Conservation (phyloP, 2,113 vertebrate species). For the Lethenteron reissneri region DNA sequence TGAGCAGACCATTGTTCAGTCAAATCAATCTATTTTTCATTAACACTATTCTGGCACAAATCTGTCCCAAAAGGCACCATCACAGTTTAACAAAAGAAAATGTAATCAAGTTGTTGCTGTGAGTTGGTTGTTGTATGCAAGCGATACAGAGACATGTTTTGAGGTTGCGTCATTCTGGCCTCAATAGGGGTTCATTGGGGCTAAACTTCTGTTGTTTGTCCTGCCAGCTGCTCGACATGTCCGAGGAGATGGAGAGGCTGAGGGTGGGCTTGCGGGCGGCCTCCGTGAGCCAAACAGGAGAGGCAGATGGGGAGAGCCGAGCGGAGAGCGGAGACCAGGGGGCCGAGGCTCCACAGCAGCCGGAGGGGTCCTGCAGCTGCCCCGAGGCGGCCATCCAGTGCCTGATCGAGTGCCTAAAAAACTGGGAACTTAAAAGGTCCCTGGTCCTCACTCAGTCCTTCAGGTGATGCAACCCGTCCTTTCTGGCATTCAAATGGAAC, state of each 20-base stretch:
- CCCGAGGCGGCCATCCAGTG: constrained; percentile 79
- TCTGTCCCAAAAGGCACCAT: too few relatives aligned
- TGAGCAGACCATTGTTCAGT: too few relatives aligned
- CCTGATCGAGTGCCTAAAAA: constrained; percentile 77
- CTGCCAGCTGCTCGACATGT: constrained; percentile 78
- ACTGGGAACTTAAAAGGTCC: constrained; percentile 61
- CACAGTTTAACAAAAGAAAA: too few relatives aligned
- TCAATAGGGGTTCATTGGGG: neutral
- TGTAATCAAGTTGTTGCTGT: too few relatives aligned
- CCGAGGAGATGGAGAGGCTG: constrained; percentile 70
- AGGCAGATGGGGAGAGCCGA: constrained; percentile 23
- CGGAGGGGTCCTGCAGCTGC: constrained; percentile 33
- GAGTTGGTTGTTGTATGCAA: too few relatives aligned
- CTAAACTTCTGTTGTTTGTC: constrained; percentile 9
- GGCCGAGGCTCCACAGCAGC: constrained; percentile 14
- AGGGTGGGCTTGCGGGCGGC: constrained; percentile 66
- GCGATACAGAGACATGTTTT: neutral
- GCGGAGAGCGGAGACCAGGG: constrained; percentile 14
- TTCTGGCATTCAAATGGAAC: too few relatives aligned
- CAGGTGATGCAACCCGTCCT: constrained; percentile 29
- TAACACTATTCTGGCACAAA: neutral
- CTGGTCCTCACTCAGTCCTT: constrained; percentile 71
- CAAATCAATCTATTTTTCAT: constrained; percentile 1
- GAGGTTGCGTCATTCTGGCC: neutral
- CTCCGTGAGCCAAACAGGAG: constrained; percentile 31